Evolutionary conservation across 2,888 invertebrate species (phyloP).

Genomic region (Julus scanicus): DNA sequence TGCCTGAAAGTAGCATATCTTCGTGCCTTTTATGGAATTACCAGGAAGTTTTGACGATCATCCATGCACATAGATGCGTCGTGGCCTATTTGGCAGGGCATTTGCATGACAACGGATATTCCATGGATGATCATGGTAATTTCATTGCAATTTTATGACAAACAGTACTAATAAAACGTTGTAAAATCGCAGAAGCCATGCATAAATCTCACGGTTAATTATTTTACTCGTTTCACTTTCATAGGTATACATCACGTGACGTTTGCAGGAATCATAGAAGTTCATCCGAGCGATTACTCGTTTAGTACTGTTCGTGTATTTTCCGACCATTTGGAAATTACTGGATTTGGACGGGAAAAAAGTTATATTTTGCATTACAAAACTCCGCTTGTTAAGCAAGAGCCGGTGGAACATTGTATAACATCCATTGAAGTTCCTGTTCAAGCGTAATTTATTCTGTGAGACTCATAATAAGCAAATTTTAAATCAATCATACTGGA

Average conservation of each 20-base stretch:
- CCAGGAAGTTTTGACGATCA: conserved; percentile 62
- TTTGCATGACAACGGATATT: conserved; percentile 64
- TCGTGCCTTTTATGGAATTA: conserved; percentile 65
- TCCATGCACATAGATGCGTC: conserved; percentile 63
- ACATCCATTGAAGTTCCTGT: background rate
- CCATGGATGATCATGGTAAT: conserved; percentile 62
- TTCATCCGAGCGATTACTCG: background rate
- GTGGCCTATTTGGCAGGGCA: conserved; percentile 66
- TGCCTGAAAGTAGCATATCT: conserved; percentile 60
- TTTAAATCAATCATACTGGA: background rate
- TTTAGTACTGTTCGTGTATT: conserved; percentile 51
- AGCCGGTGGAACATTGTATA: background rate
- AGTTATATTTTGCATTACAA: conserved; percentile 27
- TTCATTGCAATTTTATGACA: background rate
- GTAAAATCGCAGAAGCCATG: background rate
- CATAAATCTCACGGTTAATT: no score
- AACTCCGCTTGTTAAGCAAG: background rate
- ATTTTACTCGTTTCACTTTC: background rate
- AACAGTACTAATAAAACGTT: conserved; percentile 21
- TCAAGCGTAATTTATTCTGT: conserved; percentile 1
- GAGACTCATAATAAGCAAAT: background rate
- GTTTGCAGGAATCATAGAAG: conserved; percentile 51
- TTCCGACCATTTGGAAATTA: conserved; percentile 15
- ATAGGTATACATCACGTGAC: conserved; percentile 52
- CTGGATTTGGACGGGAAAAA: conserved; percentile 49